Evolutionary conservation across 2,797 vertebrate genomes (phyloP).

Genomic region (Lepidocolaptes lacrymiger): DNA sequence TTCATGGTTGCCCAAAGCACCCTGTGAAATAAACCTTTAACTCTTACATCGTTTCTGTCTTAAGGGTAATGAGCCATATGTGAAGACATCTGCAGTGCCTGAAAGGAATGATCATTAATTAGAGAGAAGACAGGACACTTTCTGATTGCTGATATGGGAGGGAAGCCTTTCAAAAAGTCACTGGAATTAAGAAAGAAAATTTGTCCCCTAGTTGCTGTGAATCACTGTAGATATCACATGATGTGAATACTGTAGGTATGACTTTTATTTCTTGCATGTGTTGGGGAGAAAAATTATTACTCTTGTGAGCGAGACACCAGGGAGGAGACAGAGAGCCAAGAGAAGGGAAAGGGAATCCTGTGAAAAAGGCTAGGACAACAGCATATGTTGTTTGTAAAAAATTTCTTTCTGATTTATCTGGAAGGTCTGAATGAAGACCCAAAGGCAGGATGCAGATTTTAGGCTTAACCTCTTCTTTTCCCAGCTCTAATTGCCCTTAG

Average conservation of each 20-base stretch:
- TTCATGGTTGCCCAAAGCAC: slow-evolving; percentile 77
- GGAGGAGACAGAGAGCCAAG: neutral
- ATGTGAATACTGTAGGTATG: neutral
- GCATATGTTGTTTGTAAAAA: slow-evolving; percentile 50
- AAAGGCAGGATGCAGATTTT: neutral
- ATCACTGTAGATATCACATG: neutral
- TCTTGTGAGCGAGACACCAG: neutral
- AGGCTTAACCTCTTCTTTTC: neutral
- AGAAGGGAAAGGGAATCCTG: neutral
- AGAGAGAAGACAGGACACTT: slow-evolving; percentile 75
- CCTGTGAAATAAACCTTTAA: slow-evolving; percentile 81
- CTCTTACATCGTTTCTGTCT: slow-evolving; percentile 81
- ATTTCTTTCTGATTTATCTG: neutral
- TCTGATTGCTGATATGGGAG: slow-evolving; percentile 40
- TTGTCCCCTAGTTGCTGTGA: neutral
- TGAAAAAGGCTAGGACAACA: slow-evolving; percentile 26
- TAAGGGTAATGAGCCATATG: slow-evolving; percentile 83
- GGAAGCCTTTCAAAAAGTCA: slow-evolving; percentile 66
- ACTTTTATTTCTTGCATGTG: neutral
- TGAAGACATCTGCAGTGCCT: slow-evolving; percentile 80
- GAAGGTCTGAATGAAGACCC: neutral
- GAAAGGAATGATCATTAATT: slow-evolving; percentile 81
- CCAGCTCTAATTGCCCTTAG: neutral
- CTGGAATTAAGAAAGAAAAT: slow-evolving; percentile 57
- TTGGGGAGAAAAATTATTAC: neutral